Base-by-base conservation (phyloP, 2,113 vertebrate genomes). In the Neoarius graeffei region DNA sequence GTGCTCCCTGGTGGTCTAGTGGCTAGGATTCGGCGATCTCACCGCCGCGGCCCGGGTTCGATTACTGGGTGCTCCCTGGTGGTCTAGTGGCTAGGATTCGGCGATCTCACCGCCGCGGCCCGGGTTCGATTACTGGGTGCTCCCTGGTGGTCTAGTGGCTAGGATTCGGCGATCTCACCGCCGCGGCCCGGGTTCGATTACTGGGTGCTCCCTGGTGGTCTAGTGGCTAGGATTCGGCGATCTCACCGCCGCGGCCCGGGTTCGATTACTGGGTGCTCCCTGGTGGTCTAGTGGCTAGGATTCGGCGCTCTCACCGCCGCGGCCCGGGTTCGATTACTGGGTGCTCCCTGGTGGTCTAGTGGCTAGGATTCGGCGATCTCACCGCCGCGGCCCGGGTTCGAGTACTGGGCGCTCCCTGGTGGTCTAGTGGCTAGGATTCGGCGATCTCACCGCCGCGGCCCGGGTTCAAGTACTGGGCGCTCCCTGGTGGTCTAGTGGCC, bases 231-330 rank as follows among this genome's bases (percentile, higher is more conserved):
- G 91, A 92, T 93, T 93, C 89, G 89, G 91, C 89, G 90, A 90
- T 92, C 91, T 93, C 91, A 92, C 91, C 89, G 91, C 92, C 90
- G 92, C 91, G 90, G 90, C 91, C 91, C 89, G 91, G 91, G 91
- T 92, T 93, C 91, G 91, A 91, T 92, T 93, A 35, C 30, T 35
- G 30, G 30, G 30, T 35, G 30, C 30, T 35, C 30, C 30, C 30
- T n/a, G n/a, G 91, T 92, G 91, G 92, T 93, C 91, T 91, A 93
- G 92, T 93, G 92, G 92, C 90, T 91, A 92, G 92, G 91, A 92
- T 93, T 93, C 89, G 91, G 91, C 89, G 90, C 90, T 92, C 91
- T 93, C 92, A 92, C 91, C 88, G 91, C 92, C 88, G 92, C 91
- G 90, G 90, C 91, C 91, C 88, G 92, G 91, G 91, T 92, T 93